Base-by-base conservation (phyloP, 1,140 invertebrate genomes). In the Ooceraea biroi region DNA sequence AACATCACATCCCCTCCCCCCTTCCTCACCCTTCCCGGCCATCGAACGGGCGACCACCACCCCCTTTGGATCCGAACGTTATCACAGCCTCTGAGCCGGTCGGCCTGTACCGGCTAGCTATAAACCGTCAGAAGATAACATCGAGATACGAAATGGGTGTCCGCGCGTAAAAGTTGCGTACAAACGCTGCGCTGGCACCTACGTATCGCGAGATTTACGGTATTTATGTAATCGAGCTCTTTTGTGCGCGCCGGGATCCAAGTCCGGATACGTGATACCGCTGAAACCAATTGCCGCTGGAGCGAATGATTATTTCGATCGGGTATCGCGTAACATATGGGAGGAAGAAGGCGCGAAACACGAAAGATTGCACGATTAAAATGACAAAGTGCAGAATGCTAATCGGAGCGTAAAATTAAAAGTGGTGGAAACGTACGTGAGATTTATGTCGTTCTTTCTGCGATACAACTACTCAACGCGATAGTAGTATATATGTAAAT, bases 81-180 rank as follows among this genome's bases (percentile, higher is more conserved):
- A 85, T 85, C 83, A 82, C 27, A 25, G 58, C 5, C 58, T 25
- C 60, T 63, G 74, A 61, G 66, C 65, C 46, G 57, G 41, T 44
- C 46, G 55, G 46, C 60, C 36, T 84, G 46, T 77, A 12, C 68
- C 82, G 27, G 48, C 48, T 60, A 52, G 61, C 63, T 30, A 76
- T 85, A 85, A 85, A 85, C 58, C 46, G 68, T 61, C 46, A 44
- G 17, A 17, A 83, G 84, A 85, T 85, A 85, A 85, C 84, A 68
- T 83, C 78, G 27, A 61, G 80, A 69, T 83, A 83, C 61, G 58
- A 66, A 74, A 83, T 55, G 84, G 58, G 69, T 85, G 61, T 61
- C 52, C 44, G 44, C 44, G 52, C 50, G 84, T 85, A 83, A 85
- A 84, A 86, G 46, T 77, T 57, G 63, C 30, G 52, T 72, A 50